phyloP scores from a whole-genome alignment of 2,113 vertebrate species.

The Lethenteron reissneri region DNA sequence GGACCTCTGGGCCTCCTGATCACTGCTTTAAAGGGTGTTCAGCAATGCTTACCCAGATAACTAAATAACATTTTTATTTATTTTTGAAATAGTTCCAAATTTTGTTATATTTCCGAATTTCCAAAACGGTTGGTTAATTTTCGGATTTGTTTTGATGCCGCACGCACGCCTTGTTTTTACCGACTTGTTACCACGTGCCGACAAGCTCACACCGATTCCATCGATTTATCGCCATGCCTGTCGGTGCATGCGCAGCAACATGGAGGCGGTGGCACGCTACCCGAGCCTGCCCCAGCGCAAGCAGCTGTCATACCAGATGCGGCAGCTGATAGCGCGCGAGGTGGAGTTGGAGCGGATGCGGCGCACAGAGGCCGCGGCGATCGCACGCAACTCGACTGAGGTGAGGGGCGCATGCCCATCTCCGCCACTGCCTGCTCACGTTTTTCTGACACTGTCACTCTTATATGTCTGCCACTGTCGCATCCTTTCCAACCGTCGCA shows the following conservation, averaged over 20 bases:
- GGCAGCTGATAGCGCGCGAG: slow-evolving; percentile 73
- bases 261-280: slow-evolving; percentile 58
- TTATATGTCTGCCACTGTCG: background rate
- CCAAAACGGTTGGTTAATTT: too few relatives aligned
- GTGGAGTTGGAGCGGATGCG: slow-evolving; percentile 82
- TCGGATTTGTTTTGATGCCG: too few relatives aligned
- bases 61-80: too few relatives aligned
- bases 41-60: too few relatives aligned
- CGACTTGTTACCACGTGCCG: too few relatives aligned
- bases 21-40: too few relatives aligned
- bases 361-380: slow-evolving; percentile 34
- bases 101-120: too few relatives aligned
- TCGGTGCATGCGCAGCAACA: slow-evolving; percentile 25
- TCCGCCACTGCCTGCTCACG: too few relatives aligned
- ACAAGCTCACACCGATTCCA: too few relatives aligned
- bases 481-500: background rate
- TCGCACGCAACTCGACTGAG: slow-evolving; percentile 17
- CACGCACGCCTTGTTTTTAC: too few relatives aligned
- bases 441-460: background rate
- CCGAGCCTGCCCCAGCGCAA: slow-evolving; percentile 41
- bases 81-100: too few relatives aligned
- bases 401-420: slow-evolving; percentile 17
- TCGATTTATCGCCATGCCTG: background rate
- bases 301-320: slow-evolving; percentile 72
- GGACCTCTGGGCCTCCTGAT: too few relatives aligned